Evolutionary conservation across 2,113 vertebrate species (phyloP).

Genomic region (Melanerpes formicivorus): DNA sequence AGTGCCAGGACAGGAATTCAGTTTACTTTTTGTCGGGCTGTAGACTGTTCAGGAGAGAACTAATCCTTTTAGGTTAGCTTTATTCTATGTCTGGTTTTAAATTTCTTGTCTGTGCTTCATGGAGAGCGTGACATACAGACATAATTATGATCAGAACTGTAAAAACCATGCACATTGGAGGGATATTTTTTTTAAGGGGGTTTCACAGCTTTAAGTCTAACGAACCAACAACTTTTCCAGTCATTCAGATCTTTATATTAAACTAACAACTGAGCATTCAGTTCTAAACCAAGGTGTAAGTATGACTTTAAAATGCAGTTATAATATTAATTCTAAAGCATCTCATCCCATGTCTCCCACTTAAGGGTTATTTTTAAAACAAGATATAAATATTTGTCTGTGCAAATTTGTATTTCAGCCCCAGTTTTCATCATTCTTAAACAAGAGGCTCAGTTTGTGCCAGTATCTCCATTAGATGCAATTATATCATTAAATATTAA

Average conservation of each 20-base stretch:
- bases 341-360: neutral
- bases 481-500: conserved; percentile 89
- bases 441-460: conserved; percentile 44
- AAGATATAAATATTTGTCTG: conserved; percentile 55
- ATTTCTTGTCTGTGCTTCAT: neutral
- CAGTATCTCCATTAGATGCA: conserved; percentile 77
- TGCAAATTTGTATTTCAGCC: conserved; percentile 23
- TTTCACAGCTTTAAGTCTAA: neutral
- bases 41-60: neutral
- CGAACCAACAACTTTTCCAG: neutral
- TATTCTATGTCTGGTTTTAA: neutral
- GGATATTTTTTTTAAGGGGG: neutral
- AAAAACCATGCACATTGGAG: neutral
- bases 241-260: neutral
- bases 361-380: neutral
- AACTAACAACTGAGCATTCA: neutral
- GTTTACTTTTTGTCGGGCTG: neutral
- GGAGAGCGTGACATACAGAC: neutral
- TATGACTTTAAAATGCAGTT: neutral
- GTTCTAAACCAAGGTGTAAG: neutral
- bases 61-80: neutral
- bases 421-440: neutral
- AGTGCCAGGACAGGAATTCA: neutral
- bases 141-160: neutral
- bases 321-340: neutral